Base-by-base conservation (phyloP, 2,113 vertebrate species). In the Hippotragus niger region DNA sequence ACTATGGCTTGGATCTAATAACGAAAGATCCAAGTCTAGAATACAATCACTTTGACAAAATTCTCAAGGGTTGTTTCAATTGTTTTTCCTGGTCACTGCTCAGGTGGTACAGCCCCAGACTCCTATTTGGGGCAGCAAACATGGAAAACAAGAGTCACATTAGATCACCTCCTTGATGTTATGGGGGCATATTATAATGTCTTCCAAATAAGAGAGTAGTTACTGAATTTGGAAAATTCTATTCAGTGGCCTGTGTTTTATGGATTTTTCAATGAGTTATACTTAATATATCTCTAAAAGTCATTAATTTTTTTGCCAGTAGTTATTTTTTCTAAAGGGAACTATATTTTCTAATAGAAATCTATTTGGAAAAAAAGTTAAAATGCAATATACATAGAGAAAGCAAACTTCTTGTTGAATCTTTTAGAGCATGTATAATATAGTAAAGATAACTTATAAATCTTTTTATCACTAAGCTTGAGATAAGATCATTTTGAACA, bases 401-500 rank as follows among this genome's bases (percentile, higher is more conserved):
- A 94, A 86, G 45, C 45, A 95, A 57, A 1, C 31, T 87, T 95
- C 93, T 62, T 84, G 17, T 94, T 93, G 50, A 96, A 85, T 96
- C 82, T 84, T 94, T 78, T 52, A 83, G 6, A 96, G 13, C 13
- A 94, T 81, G 67, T 85, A 62, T 67, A 94, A 84, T 58, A 47
- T 36, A 85, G 80, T 88, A 81, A 96, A 95, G 29, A 94, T 91
- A 97, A 97, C 9, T 33, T 58, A 96, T 60, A 45, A 50, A 87
- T 88, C 71, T 76, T 93, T 97, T 90, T 67, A 92, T 95, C 23
- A 33, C 53, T 88, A 84, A 94, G 31, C 31, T 88, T 94, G 71
- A 94, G 88, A 94, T 81, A 87, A 81, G 58, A 92, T 78, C n/a
- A 86, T 96, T 96, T 97, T 78, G 88, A 95, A 57, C 17, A 71